Conservation (phyloP, 30 jellyfish, hydroid and myxozoan species). For the Mastigias papua region DNA sequence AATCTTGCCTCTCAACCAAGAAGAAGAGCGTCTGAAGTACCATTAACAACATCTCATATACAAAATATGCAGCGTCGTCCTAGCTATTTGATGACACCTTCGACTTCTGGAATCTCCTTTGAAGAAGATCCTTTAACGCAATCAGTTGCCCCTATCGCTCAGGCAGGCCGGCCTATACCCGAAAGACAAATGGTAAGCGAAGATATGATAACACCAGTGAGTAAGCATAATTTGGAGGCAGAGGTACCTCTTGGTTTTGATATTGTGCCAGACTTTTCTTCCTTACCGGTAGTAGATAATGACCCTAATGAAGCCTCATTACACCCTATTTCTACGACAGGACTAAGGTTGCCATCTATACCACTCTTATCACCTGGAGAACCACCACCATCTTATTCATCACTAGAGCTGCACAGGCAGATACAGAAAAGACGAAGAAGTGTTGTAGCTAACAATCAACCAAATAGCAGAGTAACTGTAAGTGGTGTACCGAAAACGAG, state of each 20-base stretch:
- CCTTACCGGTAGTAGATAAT: neutral
- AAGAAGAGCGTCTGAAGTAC: neutral
- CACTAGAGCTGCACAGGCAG: constrained; percentile 6
- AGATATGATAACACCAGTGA: constrained; percentile 6
- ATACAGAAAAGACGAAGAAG: neutral
- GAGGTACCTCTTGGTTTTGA: neutral
- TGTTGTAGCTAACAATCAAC: neutral
- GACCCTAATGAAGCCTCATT: neutral
- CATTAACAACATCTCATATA: constrained; percentile 21
- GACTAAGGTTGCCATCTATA: constrained; percentile 61
- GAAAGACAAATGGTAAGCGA: constrained; percentile 21
- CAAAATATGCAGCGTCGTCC: constrained; percentile 42
- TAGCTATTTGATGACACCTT: constrained; percentile 36
- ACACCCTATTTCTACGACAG: constrained; percentile 22
- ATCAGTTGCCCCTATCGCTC: constrained; percentile 49
- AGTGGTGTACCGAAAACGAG: neutral
- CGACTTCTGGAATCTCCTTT: constrained; percentile 31
- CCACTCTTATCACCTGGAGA: constrained; percentile 31
- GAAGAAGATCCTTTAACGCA: constrained; percentile 43
- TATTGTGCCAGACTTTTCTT: neutral
- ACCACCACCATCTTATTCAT: constrained; percentile 75
- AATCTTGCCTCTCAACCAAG: constrained; percentile 40
- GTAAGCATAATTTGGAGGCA: constrained; percentile 11
- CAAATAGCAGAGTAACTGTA: neutral
- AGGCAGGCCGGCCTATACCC: constrained; percentile 19